Evolutionary conservation across 2,797 vertebrate species (phyloP).

Genomic region (Acanthopagrus latus): DNA sequence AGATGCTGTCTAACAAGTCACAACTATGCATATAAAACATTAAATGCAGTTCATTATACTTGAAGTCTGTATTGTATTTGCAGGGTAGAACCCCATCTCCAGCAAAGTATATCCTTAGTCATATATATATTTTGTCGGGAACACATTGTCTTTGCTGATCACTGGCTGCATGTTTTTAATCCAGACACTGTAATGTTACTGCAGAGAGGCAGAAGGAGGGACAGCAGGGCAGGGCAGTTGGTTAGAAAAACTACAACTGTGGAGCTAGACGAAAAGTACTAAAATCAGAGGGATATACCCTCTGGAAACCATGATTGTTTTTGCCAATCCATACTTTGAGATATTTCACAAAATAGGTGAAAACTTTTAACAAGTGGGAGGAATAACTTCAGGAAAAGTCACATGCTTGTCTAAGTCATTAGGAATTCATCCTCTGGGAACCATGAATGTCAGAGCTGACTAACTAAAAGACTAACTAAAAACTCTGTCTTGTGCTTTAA

Average conservation of each 20-base stretch:
- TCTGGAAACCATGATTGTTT: background rate
- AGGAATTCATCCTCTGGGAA: background rate
- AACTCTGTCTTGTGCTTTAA: background rate
- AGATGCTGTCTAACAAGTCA: background rate
- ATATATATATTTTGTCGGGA: background rate
- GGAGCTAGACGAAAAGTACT: background rate
- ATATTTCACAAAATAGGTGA: background rate
- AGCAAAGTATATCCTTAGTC: background rate
- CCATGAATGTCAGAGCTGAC: background rate
- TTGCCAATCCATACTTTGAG: background rate
- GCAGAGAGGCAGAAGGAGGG: background rate
- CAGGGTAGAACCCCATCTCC: background rate
- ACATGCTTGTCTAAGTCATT: too few relatives aligned
- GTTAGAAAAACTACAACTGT: background rate
- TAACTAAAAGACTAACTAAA: too few relatives aligned
- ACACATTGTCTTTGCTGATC: background rate
- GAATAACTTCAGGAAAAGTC: background rate
- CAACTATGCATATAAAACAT: constrained; percentile 7
- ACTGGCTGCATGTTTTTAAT: background rate
- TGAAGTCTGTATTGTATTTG: background rate
- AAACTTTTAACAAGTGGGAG: background rate
- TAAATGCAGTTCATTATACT: too few relatives aligned
- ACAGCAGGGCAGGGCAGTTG: background rate
- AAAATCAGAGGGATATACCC: background rate
- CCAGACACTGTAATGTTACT: background rate